A percentile compares a stretch with the other conserved stretches of the same genome.
Conservation (phyloP, 2,113 vertebrate species). For the Lates calcarifer region DNA sequence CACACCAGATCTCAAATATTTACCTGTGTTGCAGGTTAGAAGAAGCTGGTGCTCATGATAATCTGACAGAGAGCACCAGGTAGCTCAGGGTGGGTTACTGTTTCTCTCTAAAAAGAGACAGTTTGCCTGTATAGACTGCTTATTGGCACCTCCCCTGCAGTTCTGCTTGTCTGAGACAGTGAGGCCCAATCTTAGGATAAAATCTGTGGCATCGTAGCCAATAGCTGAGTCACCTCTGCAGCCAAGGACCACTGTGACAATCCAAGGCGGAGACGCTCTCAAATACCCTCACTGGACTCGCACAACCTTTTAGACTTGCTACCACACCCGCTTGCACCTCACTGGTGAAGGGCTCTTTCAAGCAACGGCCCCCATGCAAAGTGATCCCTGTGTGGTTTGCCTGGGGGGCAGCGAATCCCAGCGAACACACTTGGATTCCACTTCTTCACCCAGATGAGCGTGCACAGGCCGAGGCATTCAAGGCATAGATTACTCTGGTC, state of each 20-base stretch:
- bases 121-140: conserved; percentile 4
- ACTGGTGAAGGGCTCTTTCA: conserved; percentile 45
- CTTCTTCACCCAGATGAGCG: conserved; percentile 62
- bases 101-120: conserved; percentile 15
- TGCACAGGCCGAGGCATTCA: conserved; percentile 61
- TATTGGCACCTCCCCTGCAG: conserved; percentile 16
- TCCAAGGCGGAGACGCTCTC: conserved; percentile 49
- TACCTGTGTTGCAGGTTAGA: background rate
- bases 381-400: conserved; percentile 53
- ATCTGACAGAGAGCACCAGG: conserved; percentile 14
- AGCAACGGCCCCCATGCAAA: conserved; percentile 47
- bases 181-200: background rate
- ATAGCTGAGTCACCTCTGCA: conserved; percentile 69
- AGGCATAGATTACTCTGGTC: conserved; percentile 77
- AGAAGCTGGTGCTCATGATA: background rate
- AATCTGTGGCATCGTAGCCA: conserved; percentile 34
- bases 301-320: conserved; percentile 35
- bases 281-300: conserved; percentile 30
- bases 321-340: conserved; percentile 58
- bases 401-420: conserved; percentile 55
- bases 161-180: conserved; percentile 18
- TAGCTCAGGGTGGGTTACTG: background rate
- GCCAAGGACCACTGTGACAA: conserved; percentile 36
- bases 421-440: conserved; percentile 60
- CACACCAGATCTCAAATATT: conserved; percentile 25